These are phyloP conservation scores for Sebastes itinus DNA, from an alignment of 2,797 vertebrate species.

Conservation along the genomic window DNA sequence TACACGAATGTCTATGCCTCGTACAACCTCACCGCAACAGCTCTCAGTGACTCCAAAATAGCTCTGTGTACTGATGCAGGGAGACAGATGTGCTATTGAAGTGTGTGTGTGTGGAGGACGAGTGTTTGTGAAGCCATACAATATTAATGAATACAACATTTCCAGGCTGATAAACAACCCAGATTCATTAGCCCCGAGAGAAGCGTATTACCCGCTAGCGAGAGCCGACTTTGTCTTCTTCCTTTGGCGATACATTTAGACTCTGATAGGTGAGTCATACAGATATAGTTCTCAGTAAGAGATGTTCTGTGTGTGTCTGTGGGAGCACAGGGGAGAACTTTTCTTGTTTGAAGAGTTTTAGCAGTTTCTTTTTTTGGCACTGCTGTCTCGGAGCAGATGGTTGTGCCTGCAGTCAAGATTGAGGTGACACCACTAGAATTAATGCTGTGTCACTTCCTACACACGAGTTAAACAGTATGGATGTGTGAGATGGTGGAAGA, in stretches of 20 bases:
- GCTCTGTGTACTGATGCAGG: conserved; percentile 20
- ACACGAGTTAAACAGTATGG: background rate
- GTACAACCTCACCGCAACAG: background rate
- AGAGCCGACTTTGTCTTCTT: conserved; percentile 27
- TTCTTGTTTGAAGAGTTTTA: conserved; percentile 35
- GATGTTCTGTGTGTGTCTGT: background rate
- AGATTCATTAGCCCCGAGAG: conserved; percentile 64
- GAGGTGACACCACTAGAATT: conserved; percentile 15
- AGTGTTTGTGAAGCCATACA: conserved; percentile 56
- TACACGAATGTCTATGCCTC: background rate
- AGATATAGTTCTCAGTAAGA: conserved; percentile 24
- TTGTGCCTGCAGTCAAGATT: conserved; percentile 31
- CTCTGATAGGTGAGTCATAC: conserved; percentile 52
- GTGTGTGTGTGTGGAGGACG: conserved; percentile 7
- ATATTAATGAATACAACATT: conserved; percentile 74
- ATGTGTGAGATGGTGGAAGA: background rate
- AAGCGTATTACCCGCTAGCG: conserved; percentile 41
- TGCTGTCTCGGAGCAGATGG: conserved; percentile 22
- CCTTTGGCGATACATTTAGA: conserved; percentile 53
- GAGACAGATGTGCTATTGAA: conserved; percentile 56
- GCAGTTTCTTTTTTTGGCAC: conserved; percentile 18
- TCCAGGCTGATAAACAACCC: conserved; percentile 63
- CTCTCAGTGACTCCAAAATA: conserved; percentile 27
- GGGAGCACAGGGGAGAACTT: conserved; percentile 7
- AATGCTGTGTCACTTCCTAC: conserved; percentile 13